These are phyloP conservation scores for Pseudolaguvia tuberculata DNA, from an alignment of 2,113 vertebrate genomes.

Conservation along the genomic window DNA sequence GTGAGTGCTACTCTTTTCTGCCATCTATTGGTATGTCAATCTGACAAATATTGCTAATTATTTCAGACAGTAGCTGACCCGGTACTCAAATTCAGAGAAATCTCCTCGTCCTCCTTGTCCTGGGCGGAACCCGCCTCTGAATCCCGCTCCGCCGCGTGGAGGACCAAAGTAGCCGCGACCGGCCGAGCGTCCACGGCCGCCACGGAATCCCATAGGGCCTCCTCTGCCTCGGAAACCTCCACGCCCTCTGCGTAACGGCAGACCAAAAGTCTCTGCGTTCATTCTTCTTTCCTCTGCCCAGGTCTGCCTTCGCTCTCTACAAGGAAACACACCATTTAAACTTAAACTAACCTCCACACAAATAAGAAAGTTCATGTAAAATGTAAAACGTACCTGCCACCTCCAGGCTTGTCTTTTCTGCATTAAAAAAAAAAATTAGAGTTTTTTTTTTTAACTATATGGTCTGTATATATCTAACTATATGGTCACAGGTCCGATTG, in stretches of 20 bases:
- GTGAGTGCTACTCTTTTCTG: too few species aligned
- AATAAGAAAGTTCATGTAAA: too few species aligned
- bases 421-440: constrained; percentile 23
- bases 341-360: too few species aligned
- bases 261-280: constrained; percentile 94
- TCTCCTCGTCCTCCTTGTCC: constrained; percentile 81
- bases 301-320: constrained; percentile 87
- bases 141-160: constrained; percentile 78
- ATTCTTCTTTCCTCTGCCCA: constrained; percentile 94
- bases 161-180: constrained; percentile 76
- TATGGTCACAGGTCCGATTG: neutral
- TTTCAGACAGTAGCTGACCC: constrained; percentile 67
- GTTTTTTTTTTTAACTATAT: too few species aligned
- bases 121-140: constrained; percentile 84
- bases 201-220: constrained; percentile 81
- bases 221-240: constrained; percentile 85
- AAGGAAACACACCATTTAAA: neutral
- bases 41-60: neutral
- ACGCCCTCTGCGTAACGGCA: constrained; percentile 86
- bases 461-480: too few species aligned
- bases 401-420: constrained; percentile 56
- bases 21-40: too few species aligned
- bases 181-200: constrained; percentile 75
- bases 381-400: constrained; percentile 50
- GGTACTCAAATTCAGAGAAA: constrained; percentile 92